These are phyloP conservation scores for rat (Rattus norvegicus) DNA, from an alignment of 2,113 vertebrate species.

Conservation along the genomic window DNA sequence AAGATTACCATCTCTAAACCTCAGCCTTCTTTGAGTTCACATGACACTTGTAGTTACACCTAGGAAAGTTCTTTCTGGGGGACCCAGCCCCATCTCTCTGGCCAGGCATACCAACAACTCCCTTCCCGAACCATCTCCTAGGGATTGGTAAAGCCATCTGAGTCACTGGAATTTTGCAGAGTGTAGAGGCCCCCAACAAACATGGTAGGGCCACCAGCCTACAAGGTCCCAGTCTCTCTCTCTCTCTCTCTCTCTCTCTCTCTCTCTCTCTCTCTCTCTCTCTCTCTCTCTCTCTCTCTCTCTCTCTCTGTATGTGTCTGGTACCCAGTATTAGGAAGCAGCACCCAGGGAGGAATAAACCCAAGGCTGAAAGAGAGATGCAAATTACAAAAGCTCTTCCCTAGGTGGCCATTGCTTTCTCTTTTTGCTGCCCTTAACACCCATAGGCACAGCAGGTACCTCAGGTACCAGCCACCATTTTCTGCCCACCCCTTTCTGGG, in stretches of 20 bases:
- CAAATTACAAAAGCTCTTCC: neutral
- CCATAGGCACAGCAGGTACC: neutral
- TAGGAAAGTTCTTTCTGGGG: neutral
- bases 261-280: neutral
- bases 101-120: neutral
- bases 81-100: neutral
- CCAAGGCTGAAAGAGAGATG: neutral
- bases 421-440: neutral
- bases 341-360: neutral
- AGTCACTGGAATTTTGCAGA: neutral
- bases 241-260: neutral
- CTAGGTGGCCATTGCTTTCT: neutral
- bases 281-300: neutral
- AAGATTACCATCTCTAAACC: constrained; percentile 53
- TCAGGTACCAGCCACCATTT: neutral
- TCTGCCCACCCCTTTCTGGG: neutral
- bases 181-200: neutral
- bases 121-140: neutral
- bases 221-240: neutral
- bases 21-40: constrained; percentile 4
- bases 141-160: neutral
- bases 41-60: neutral
- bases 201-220: neutral
- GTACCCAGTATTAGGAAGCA: neutral
- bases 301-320: neutral